These are phyloP conservation scores for Cephus spinipes DNA, from an alignment of 2,888 invertebrate species.

Conservation along the genomic window DNA sequence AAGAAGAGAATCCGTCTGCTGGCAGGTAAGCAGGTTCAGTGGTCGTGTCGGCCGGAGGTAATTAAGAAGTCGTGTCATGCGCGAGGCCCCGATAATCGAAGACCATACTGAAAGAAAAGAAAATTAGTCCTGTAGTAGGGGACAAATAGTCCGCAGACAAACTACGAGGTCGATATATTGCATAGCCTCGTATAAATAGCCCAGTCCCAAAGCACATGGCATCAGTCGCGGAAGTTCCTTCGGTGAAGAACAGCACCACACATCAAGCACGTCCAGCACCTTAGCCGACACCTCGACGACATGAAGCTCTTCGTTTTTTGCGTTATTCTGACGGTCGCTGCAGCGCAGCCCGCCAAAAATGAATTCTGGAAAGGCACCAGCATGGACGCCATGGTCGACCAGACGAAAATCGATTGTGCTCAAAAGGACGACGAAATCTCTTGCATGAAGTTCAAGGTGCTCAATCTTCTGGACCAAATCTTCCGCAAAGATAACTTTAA, in stretches of 20 bases:
- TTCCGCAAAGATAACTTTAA: conserved; percentile 84
- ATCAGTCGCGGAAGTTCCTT: conserved; percentile 59
- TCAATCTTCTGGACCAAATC: conserved; percentile 82
- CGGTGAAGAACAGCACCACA: conserved; percentile 22
- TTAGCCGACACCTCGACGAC: conserved; percentile 14
- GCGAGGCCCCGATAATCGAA: conserved; percentile 66
- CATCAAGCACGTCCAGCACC: conserved; percentile 28
- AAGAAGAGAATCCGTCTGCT: too few species aligned
- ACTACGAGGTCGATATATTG: conserved; percentile 16
- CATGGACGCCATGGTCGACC: conserved; percentile 80
- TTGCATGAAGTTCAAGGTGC: conserved; percentile 86
- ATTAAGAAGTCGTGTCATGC: conserved; percentile 53
- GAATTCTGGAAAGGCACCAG: conserved; percentile 79
- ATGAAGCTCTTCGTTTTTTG: conserved; percentile 57
- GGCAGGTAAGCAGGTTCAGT: too few species aligned
- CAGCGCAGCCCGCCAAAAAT: conserved; percentile 74
- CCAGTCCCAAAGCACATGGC: conserved; percentile 54
- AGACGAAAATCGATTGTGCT: conserved; percentile 80
- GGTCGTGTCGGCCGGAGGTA: conserved; percentile 15
- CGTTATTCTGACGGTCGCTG: conserved; percentile 70
- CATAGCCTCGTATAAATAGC: conserved; percentile 61
- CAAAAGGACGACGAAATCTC: conserved; percentile 82
- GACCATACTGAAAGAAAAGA: conserved; percentile 66
- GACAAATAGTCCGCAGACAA: neutral
- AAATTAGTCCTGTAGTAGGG: conserved; percentile 52